Percentiles rank a stretch among this genome's conserved stretches.
Evolutionary conservation across 2,797 vertebrate genomes (phyloP).

Genomic region (Oreochromis mossambicus): DNA sequence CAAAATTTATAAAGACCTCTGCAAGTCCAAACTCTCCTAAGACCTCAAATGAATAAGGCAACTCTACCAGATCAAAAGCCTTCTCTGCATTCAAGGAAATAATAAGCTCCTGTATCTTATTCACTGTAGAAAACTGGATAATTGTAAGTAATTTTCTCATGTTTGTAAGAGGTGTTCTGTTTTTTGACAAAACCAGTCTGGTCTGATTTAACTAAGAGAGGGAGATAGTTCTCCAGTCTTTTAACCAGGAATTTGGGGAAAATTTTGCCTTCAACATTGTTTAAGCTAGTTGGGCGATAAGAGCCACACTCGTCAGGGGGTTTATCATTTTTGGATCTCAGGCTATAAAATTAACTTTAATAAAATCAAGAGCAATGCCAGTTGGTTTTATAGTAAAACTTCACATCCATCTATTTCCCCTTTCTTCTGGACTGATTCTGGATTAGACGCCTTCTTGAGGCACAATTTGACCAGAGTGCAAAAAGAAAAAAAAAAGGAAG

Average conservation of each 20-base stretch:
- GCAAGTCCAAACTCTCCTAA: not conserved
- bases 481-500: accelerated
- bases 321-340: not conserved
- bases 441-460: accelerated
- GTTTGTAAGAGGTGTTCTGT: not conserved
- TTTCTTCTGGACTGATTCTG: not conserved
- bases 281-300: not conserved
- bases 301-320: accelerated
- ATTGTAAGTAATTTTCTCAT: not conserved
- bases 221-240: not conserved
- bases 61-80: not conserved
- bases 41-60: not conserved
- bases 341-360: not conserved
- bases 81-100: accelerated
- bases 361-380: not conserved
- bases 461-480: not conserved
- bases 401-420: not conserved
- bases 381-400: not conserved
- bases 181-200: not conserved
- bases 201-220: not conserved
- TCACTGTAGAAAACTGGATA: not conserved
- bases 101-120: not conserved
- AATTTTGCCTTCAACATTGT: not conserved
- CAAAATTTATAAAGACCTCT: accelerated
- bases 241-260: not conserved